Base-by-base conservation (phyloP, 1,140 invertebrate genomes). In the Drosophila setifemur region DNA sequence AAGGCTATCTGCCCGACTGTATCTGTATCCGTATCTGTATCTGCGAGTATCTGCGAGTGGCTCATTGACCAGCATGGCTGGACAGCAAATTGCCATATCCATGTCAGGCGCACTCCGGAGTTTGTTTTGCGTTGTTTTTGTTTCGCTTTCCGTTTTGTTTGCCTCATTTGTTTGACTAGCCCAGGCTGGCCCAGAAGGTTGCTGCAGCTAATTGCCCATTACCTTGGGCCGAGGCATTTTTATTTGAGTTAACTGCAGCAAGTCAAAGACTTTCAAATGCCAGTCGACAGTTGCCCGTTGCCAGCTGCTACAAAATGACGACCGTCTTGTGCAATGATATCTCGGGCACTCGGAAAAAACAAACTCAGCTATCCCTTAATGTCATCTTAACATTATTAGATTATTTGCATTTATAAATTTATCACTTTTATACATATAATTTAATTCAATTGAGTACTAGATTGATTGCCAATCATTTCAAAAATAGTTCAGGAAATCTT, bases 241-340 rank as follows among this genome's bases (percentile, higher is more conserved):
- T 63, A 40, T 61, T 63, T 12, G 23, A 63, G 40, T 25, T 29
- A 37, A 25, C 55, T 64, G 61, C 61, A 74, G 18, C 55, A 67
- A 60, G 33, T 55, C 49, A 53, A 48, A 72, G 63, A 57, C 77
- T 83, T 83, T 83, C 73, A 68, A 82, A 82, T 81, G 78, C 44
- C 44, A 67, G 42, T 37, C 60, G 53, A 29, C 12, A 29, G 47
- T 23, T 48, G 44, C 11, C 18, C 14, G 42, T 9, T 40, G 53
- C 70, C 77, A 69, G 72, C 71, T 77, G 77, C 71, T 47, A 43
- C 42, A 28, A 73, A 48, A 75, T 81, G 77, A 72, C 71, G 54
- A 7, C 25, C 35, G 57, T 57, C 64, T 83, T 83, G 75, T 70
- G 77, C 77, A 81, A 81, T 47, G 73, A 76, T 82, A 77, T 28